Base-by-base conservation (phyloP, 1,140 invertebrate genomes). In the Euwallacea similis region DNA sequence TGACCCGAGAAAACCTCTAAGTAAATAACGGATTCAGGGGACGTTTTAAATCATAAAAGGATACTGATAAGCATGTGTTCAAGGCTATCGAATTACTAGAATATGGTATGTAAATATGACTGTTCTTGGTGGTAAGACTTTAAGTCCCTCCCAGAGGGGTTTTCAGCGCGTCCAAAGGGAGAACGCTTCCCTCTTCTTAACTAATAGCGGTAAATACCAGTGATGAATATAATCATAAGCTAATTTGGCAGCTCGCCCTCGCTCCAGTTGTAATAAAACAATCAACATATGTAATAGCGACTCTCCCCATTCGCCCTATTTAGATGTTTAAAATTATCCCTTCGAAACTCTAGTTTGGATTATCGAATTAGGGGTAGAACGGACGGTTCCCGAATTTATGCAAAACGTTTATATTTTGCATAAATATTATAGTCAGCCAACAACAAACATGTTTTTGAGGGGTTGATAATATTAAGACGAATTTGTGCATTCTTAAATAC, bases 121-220 rank as follows among this genome's bases (percentile, higher is more conserved):
- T 72, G 56, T 73, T 70, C 71, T 61, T 72, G 43, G 72, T 60
- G 60, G 56, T 68, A 62, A 73, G 71, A 76, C 72, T 73, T 64
- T 72, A 72, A 62, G 53, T 68, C 58, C 7, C 9, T 72, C 64
- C 71, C 71, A 42, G 11, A 63, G 65, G 71, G 65, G 47, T 61
- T 63, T 61, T 50, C 46, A 6, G 7, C 33, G 50, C 15, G 42
- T 44, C 64, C 43, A 42, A 43, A 55, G 71, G 76, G 75, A 76
- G 71, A 58, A 61, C 54, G 64, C 71, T 76, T 33, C 75, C 79
- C 79, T 76, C 74, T 78, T 80, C 77, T 78, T 78, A 78, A 76
- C 76, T 80, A 80, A 80, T 80, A 79, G 79, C 75, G 79, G 79
- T 80, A 80, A 80, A 80, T 79, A 80, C 79, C 76, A 78, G 76